Conservation (phyloP, 2,888 invertebrate genomes). For the Cantharis rustica region DNA sequence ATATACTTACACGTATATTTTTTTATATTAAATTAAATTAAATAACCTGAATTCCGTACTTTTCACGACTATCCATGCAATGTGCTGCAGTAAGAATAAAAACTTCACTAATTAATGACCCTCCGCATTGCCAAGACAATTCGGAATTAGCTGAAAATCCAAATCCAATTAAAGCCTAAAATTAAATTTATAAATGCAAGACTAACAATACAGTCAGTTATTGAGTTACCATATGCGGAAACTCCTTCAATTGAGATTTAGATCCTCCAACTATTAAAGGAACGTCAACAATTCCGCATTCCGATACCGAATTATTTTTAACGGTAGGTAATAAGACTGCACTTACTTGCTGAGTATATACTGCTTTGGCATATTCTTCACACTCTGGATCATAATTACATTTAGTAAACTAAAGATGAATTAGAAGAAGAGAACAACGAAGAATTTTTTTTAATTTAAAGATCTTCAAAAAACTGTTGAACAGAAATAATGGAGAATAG, state of each 20-base stretch:
- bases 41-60: slow-evolving; percentile 25
- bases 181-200: not conserved
- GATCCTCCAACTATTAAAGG: slow-evolving; percentile 54
- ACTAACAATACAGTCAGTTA: not conserved
- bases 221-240: slow-evolving; percentile 62
- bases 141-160: slow-evolving; percentile 34
- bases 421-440: too few species aligned
- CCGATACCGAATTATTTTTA: slow-evolving; percentile 42
- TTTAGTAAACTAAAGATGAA: not conserved
- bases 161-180: slow-evolving; percentile 39
- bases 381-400: slow-evolving; percentile 47
- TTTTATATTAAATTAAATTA: too few species aligned
- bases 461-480: too few species aligned
- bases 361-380: slow-evolving; percentile 49
- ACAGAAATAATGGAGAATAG: too few species aligned
- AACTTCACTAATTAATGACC: slow-evolving; percentile 63
- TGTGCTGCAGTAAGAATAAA: slow-evolving; percentile 71
- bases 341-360: slow-evolving; percentile 44
- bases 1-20: too few species aligned
- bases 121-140: slow-evolving; percentile 64
- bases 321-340: slow-evolving; percentile 46
- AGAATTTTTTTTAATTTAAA: too few species aligned
- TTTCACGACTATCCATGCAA: slow-evolving; percentile 51
- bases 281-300: slow-evolving; percentile 50
- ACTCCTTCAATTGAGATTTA: slow-evolving; percentile 52